phyloP scores from a whole-genome alignment of 2,113 vertebrate genomes.

The Zosterops borbonicus region DNA sequence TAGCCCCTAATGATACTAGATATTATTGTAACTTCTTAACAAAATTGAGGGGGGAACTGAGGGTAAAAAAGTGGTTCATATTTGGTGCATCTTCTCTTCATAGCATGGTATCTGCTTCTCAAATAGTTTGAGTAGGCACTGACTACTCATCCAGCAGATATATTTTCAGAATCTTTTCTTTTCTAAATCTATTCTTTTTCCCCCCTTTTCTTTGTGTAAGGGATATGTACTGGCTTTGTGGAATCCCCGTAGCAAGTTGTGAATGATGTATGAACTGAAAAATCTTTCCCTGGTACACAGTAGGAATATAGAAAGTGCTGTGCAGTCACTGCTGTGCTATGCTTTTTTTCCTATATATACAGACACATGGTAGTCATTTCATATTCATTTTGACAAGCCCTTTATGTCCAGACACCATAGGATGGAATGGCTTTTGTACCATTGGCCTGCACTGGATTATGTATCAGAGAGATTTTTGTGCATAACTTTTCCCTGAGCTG shows the following conservation, averaged over 20 bases:
- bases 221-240: slow-evolving; percentile 70
- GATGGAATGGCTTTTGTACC: slow-evolving; percentile 2
- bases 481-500: slow-evolving; percentile 8
- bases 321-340: slow-evolving; percentile 60
- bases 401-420: slow-evolving; percentile 40
- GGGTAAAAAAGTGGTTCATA: background rate
- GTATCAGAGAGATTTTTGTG: slow-evolving; percentile 3
- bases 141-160: slow-evolving; percentile 11
- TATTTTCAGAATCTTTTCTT: slow-evolving; percentile 29
- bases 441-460: slow-evolving; percentile 18
- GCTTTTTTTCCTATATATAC: slow-evolving; percentile 50
- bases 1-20: background rate
- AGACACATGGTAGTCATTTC: slow-evolving; percentile 51
- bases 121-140: background rate
- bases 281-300: slow-evolving; percentile 74
- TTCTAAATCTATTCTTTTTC: slow-evolving; percentile 26
- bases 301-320: slow-evolving; percentile 73
- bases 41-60: background rate
- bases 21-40: background rate
- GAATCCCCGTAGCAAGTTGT: slow-evolving; percentile 77
- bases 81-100: background rate
- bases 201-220: slow-evolving; percentile 61
- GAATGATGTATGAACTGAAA: slow-evolving; percentile 82
- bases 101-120: background rate
- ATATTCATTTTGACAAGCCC: slow-evolving; percentile 59